phyloP scores from a whole-genome alignment of 2,113 vertebrate species.

The Piprites chloris region DNA sequence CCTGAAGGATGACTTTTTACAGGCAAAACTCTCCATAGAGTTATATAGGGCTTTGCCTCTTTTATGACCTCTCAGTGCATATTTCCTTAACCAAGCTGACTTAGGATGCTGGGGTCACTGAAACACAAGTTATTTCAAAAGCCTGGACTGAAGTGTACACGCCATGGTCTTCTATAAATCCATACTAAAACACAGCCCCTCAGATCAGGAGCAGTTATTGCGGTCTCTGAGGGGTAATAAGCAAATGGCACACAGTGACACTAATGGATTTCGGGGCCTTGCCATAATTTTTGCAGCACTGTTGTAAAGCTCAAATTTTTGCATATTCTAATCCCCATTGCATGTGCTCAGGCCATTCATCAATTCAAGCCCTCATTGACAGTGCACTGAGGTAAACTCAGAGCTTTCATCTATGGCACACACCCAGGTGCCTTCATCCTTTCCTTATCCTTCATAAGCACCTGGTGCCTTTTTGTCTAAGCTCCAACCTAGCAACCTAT shows the following conservation, averaged over 20 bases:
- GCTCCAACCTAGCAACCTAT: not conserved
- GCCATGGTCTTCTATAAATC: not conserved
- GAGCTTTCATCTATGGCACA: not conserved
- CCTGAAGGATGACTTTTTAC: not conserved
- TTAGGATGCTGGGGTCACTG: constrained; percentile 33
- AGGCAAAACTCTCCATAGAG: not conserved
- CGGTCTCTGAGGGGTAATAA: not conserved
- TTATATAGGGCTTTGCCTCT: not conserved
- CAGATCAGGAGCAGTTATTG: not conserved
- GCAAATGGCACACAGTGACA: not conserved
- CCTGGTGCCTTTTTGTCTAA: not conserved
- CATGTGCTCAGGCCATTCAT: not conserved
- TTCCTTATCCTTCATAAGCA: not conserved
- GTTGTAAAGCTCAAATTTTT: not conserved
- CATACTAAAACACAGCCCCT: not conserved
- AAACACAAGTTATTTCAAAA: not conserved
- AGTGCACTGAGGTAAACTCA: not conserved
- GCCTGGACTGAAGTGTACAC: not conserved
- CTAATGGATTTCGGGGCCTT: not conserved
- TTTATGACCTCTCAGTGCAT: not conserved
- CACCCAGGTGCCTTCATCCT: not conserved
- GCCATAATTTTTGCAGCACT: not conserved
- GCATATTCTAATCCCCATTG: not conserved
- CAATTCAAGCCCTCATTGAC: not conserved
- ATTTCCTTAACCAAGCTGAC: constrained; percentile 34